These are phyloP conservation scores for Patella caerulea DNA, from an alignment of 2,888 invertebrate species.

Conservation along the genomic window DNA sequence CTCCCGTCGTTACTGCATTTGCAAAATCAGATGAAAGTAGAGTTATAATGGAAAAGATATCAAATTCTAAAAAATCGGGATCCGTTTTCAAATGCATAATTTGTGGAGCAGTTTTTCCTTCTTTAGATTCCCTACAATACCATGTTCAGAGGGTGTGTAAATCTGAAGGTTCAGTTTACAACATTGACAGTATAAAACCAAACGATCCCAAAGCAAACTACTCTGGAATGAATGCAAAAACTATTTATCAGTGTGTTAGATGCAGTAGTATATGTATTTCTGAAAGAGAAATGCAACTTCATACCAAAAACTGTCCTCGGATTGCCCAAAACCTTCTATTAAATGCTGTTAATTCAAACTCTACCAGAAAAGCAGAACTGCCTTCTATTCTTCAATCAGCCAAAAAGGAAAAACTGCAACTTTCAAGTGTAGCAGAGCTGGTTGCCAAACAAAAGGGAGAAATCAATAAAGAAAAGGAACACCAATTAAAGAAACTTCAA, in stretches of 20 bases:
- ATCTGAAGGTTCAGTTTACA: slow-evolving; percentile 15
- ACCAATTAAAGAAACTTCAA: background rate
- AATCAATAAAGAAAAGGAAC: slow-evolving; percentile 1
- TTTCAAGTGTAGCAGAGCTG: background rate
- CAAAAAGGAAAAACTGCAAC: background rate
- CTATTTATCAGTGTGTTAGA: slow-evolving; percentile 5
- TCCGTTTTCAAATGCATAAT: slow-evolving; percentile 36
- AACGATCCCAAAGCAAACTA: background rate
- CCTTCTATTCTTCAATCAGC: background rate
- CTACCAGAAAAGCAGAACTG: background rate
- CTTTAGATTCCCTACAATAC: slow-evolving; percentile 38
- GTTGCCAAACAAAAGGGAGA: background rate
- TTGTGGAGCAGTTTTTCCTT: slow-evolving; percentile 40
- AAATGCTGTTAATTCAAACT: too few relatives aligned
- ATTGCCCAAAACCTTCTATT: background rate
- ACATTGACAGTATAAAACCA: background rate
- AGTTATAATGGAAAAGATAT: background rate
- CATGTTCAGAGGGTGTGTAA: slow-evolving; percentile 45
- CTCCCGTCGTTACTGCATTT: background rate
- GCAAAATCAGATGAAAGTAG: background rate
- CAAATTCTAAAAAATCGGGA: background rate
- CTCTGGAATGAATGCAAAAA: background rate
- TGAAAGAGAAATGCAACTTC: background rate
- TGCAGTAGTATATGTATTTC: slow-evolving; percentile 1
- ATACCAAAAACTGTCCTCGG: background rate